Base-by-base conservation (phyloP, 2,113 vertebrate genomes). In the Martes martes region DNA sequence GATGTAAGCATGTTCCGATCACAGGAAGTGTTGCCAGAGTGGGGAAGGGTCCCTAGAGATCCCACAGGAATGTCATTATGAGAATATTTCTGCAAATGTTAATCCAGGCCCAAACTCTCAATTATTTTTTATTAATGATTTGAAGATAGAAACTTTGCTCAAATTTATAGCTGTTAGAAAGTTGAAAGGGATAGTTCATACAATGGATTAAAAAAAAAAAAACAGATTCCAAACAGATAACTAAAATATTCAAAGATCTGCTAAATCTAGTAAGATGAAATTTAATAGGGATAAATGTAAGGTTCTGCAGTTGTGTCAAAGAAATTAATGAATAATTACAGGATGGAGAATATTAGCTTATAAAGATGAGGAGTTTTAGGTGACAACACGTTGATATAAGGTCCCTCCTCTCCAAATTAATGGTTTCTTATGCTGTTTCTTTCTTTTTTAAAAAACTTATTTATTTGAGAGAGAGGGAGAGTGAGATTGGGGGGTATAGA, bases 91-190 rank as follows among this genome's bases (percentile, higher is more conserved):
- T 94, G 57, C 31, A 92, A 94, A 78, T 79, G 67, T 76, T 87
- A 83, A 59, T 59, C 21, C 24, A 95, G 55, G 26, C 28, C 23
- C 26, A 86, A 6, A 7, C 28, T 91, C 59, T 94, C 36, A 80
- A 11, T 89, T 69, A 85, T 84, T 50, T 50, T 95, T 95, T 94
- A 36, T 74, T 91, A 91, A 63, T 89, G 24, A 14, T 76, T 92
- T 42, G 92, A 89, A 95, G 80, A 57, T 18, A 65, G 63, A 94
- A 78, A 50, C 11, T 1, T 39, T 83, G n/a, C 36, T 96, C 83
- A 85, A 39, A 55, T 79, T 61, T 91, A 23, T 76, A 90, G 94
- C 36, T 80, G 52, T 47, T 19, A 45, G 80, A 82, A 33, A 87
- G 18, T 45, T 94, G 61, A 83, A 92, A 92, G 39, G 26, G 50